Evolutionary conservation across 2,797 vertebrate genomes (phyloP).

Genomic region (Mus caroli): DNA sequence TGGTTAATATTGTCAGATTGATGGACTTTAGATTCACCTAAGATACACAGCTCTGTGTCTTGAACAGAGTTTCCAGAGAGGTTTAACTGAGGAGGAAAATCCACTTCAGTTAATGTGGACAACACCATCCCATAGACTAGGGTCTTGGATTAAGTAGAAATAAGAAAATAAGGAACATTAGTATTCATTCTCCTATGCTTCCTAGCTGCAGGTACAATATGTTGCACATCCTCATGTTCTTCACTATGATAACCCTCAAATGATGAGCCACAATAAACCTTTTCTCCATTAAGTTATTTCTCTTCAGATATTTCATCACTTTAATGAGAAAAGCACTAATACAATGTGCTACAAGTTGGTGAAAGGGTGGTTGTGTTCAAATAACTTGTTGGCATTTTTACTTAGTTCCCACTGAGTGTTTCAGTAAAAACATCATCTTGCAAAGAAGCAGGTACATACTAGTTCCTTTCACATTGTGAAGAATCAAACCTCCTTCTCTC

Average conservation of each 20-base stretch:
- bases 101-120: background rate
- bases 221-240: background rate
- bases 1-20: background rate
- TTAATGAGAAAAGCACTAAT: background rate
- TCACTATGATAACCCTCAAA: background rate
- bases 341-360: background rate
- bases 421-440: background rate
- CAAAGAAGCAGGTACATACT: conserved; percentile 6
- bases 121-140: background rate
- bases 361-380: conserved; percentile 17
- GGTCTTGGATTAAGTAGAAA: background rate
- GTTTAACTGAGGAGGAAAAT: background rate
- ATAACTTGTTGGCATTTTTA: conserved; percentile 13
- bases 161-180: background rate
- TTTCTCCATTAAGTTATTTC: background rate
- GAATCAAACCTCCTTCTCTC: background rate
- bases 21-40: background rate
- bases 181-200: background rate
- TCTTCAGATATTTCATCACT: background rate
- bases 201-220: background rate
- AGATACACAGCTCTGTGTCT: background rate
- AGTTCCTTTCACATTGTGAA: background rate
- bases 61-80: background rate
- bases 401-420: background rate
- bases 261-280: background rate